phyloP scores from a whole-genome alignment of 1,140 invertebrate species.

The Coelopa frigida region DNA sequence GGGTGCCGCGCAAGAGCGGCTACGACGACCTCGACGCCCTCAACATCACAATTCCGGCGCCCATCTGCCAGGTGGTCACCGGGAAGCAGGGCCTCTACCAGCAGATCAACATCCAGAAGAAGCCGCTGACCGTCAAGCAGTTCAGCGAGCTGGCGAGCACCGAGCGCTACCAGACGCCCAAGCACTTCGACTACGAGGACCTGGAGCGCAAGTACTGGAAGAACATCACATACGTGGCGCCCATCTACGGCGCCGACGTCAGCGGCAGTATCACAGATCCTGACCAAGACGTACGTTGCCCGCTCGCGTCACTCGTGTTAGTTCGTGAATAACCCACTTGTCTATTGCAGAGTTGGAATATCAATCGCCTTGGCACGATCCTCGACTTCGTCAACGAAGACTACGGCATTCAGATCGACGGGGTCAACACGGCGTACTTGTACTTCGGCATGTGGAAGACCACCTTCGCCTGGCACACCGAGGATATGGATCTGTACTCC shows the following conservation, averaged over 20 bases:
- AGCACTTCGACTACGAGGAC: conserved; percentile 86
- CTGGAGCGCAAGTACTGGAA: conserved; percentile 98
- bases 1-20: conserved; percentile 78
- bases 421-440: conserved; percentile 97
- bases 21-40: conserved; percentile 71
- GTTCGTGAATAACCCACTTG: conserved; percentile 7
- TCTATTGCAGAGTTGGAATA: conserved; percentile 71
- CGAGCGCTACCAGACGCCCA: conserved; percentile 74
- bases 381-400: conserved; percentile 91
- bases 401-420: conserved; percentile 94
- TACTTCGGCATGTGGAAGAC: conserved; percentile 99
- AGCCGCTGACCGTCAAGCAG: conserved; percentile 81
- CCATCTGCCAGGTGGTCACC: conserved; percentile 76
- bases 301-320: not conserved
- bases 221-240: conserved; percentile 83
- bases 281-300: conserved; percentile 48
- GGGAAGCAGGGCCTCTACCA: conserved; percentile 94
- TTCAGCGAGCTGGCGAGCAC: conserved; percentile 80
- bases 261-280: conserved; percentile 90
- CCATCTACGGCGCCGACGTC: conserved; percentile 97
- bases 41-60: conserved; percentile 79
- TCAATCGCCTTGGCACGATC: conserved; percentile 87
- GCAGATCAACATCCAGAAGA: conserved; percentile 94
- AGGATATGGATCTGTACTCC: conserved; percentile 99
- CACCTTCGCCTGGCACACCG: conserved; percentile 98